These are phyloP conservation scores for Leucophenga montana DNA, from an alignment of 2,888 invertebrate genomes.

Conservation along the genomic window DNA sequence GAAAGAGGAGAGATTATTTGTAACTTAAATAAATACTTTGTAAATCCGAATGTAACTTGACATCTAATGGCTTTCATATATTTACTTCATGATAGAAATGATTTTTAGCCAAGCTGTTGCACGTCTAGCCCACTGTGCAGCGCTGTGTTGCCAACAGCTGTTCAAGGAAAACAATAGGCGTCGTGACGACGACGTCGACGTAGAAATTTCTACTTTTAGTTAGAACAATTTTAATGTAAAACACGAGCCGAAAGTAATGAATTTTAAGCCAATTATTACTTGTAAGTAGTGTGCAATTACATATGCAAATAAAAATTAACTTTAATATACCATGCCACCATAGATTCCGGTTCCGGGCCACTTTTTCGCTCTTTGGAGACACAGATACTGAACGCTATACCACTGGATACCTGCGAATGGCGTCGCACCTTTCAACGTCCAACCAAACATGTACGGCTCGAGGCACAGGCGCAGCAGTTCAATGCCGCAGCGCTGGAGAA, in stretches of 20 bases:
- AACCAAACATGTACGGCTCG: slow-evolving; percentile 87
- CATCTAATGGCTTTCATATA: too few relatives aligned
- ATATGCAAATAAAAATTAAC: background rate
- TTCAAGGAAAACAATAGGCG: slow-evolving; percentile 35
- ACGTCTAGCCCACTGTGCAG: slow-evolving; percentile 32
- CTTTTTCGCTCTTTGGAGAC: slow-evolving; percentile 88
- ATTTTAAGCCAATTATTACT: slow-evolving; percentile 70
- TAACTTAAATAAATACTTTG: too few relatives aligned
- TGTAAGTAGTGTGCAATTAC: slow-evolving; percentile 52
- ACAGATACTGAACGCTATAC: slow-evolving; percentile 84
- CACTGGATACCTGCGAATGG: slow-evolving; percentile 93
- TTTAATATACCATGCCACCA: background rate
- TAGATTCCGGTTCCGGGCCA: slow-evolving; percentile 89
- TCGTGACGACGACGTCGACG: background rate
- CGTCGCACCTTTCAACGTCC: slow-evolving; percentile 90
- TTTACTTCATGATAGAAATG: too few relatives aligned
- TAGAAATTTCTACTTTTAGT: too few relatives aligned
- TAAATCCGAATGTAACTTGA: too few relatives aligned
- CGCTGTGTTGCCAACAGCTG: background rate
- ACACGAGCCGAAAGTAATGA: slow-evolving; percentile 51
- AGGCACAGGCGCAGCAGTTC: slow-evolving; percentile 87
- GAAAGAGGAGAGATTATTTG: too few relatives aligned
- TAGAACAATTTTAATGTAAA: slow-evolving; percentile 21
- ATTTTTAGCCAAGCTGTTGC: background rate
- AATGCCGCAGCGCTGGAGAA: slow-evolving; percentile 79